Percentiles rank a stretch among this genome's conserved stretches.
phyloP scores from a whole-genome alignment of 2,113 vertebrate genomes.

The Eidolon helvum region DNA sequence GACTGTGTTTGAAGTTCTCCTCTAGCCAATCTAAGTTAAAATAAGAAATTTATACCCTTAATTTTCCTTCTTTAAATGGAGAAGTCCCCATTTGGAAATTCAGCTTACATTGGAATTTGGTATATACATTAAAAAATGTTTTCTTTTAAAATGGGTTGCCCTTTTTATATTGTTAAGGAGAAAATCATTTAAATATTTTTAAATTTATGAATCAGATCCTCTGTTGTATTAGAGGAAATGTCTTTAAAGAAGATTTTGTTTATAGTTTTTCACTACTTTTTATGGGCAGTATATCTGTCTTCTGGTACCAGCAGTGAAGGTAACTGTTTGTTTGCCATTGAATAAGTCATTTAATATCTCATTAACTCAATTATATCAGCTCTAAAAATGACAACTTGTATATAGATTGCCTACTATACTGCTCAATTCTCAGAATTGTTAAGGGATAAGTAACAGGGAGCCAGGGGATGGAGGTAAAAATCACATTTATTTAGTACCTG shows the following conservation, averaged over 20 bases:
- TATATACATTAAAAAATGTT: neutral
- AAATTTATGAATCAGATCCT: neutral
- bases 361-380: constrained; percentile 1
- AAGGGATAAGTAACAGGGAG: neutral
- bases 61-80: neutral
- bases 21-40: neutral
- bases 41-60: neutral
- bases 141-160: constrained; percentile 13
- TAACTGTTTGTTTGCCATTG: neutral
- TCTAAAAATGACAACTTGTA: constrained; percentile 36
- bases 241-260: constrained; percentile 31
- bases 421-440: constrained; percentile 12
- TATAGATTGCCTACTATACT: neutral
- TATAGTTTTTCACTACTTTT: neutral
- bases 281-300: neutral
- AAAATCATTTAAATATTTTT: constrained; percentile 5
- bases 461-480: neutral
- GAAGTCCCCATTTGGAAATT: constrained; percentile 30
- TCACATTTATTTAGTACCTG: neutral
- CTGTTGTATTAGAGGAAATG: neutral
- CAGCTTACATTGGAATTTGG: neutral
- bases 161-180: constrained; percentile 30
- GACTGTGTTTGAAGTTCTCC: neutral
- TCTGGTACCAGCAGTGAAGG: neutral
- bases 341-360: constrained; percentile 35